A percentile compares a stretch with the other conserved stretches of the same genome.
phyloP scores from a whole-genome alignment of 2,797 vertebrate genomes.

The Anguilla marmorata region DNA sequence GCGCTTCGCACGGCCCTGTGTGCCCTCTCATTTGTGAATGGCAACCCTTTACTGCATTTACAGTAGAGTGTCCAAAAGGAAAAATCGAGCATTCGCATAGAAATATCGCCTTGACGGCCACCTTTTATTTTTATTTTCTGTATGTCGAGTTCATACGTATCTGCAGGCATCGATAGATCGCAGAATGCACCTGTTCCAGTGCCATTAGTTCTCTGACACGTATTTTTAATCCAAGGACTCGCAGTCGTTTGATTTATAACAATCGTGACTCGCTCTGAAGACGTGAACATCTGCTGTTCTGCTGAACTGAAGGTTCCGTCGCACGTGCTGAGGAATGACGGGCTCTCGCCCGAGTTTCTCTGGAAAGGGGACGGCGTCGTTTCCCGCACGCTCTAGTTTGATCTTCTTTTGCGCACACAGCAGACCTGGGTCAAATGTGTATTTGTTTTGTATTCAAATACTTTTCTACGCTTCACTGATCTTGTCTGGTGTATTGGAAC shows the following conservation, averaged over 20 bases:
- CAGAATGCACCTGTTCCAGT: not conserved
- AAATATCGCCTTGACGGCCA: not conserved
- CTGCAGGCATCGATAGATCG: not conserved
- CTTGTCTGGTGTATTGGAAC: too few species aligned
- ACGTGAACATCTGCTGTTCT: not conserved
- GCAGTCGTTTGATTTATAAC: not conserved
- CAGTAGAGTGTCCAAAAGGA: not conserved
- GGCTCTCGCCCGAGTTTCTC: not conserved
- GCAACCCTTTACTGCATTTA: not conserved
- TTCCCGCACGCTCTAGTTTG: not conserved
- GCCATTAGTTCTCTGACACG: not conserved
- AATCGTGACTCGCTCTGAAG: not conserved
- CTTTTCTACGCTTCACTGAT: too few species aligned
- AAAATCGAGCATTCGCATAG: constrained; percentile 23
- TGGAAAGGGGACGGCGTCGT: not conserved
- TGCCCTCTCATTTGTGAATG: not conserved
- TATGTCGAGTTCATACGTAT: constrained; percentile 8
- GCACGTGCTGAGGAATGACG: not conserved
- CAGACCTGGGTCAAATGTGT: too few species aligned
- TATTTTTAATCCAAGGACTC: not conserved
- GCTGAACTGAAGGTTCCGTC: not conserved
- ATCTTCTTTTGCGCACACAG: not conserved
- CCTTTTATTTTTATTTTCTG: constrained; percentile 55
- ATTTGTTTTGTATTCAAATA: too few species aligned
- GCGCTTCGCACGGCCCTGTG: not conserved